Conservation (phyloP, 2,113 vertebrate genomes). For the Andinoacara biseriatus region DNA sequence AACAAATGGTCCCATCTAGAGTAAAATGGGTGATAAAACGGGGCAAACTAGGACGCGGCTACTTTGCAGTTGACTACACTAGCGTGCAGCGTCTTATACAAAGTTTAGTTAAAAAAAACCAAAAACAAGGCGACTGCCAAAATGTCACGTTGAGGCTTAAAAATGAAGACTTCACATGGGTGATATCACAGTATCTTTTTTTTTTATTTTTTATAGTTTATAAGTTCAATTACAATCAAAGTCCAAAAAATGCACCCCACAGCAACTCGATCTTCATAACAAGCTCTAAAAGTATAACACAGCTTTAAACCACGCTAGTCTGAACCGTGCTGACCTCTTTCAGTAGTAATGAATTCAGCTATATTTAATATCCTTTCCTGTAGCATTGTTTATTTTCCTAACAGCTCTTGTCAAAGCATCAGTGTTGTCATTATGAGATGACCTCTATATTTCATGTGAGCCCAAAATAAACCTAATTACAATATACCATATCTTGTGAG, state of each 20-base stretch:
- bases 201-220: no score
- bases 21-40: background rate
- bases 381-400: conserved; percentile 35
- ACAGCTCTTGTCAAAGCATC: conserved; percentile 26
- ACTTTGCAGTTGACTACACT: background rate
- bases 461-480: conserved; percentile 43
- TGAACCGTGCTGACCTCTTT: background rate
- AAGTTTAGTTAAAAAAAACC: background rate
- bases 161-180: no score
- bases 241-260: background rate
- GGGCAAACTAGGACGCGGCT: background rate
- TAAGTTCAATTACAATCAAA: no score
- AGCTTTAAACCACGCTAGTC: background rate
- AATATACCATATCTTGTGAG: conserved; percentile 2
- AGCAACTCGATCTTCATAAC: background rate
- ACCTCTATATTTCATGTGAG: conserved; percentile 37
- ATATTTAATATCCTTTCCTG: conserved; percentile 25
- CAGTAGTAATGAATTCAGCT: conserved; percentile 15
- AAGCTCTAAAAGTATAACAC: background rate
- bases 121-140: no score
- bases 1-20: background rate
- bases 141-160: no score
- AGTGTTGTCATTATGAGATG: conserved; percentile 24
- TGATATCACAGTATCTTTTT: no score
- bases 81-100: background rate